Evolutionary conservation across 1,140 invertebrate genomes (phyloP), one percentile per base, ranked within the genome.

Genomic region (Onthophagus taurus): DNA sequence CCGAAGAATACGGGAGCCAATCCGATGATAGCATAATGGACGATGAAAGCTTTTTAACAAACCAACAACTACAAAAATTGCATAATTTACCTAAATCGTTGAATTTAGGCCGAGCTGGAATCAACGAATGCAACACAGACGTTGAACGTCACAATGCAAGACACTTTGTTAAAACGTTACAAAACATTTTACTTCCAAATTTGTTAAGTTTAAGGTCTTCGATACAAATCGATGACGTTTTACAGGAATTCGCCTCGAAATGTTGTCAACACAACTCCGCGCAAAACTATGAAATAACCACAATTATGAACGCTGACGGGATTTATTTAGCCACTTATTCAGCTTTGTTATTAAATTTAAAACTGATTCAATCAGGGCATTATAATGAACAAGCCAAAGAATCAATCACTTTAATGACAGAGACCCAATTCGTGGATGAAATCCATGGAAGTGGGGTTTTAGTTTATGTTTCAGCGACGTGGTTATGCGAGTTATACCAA

Each of bases 241-340:
- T 95, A 51, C 89, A 93, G 64, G 82, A 87, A 56, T 93, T 95
- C 61, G 81, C 90, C 1, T 93, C 90, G 1, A 81, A 85, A 46
- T 91, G 91, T 58, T 94, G 90, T 66, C 78, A 91, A 71, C 84
- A 90, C 77, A 78, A 77, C 58, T 69, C 68, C 38, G 70, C 69
- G 33, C 64, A 75, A 65, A 68, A 72, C 44, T 71, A 76, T 46
- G 69, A 69, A 31, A 71, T 69, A 3, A 67, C 80, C 2, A 87
- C 85, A 16, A 90, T 94, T 31, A 85, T 94, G 69, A 96, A 96
- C 66, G 89, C 90, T 14, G 91, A 96, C 71, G 90, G 90, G 35
- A 86, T 96, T 35, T 96, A 96, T 63, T 69, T 94, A 38, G 85
- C 90, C 1, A 89, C 86, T 1, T 91, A 91, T 58, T 79, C 85